Evolutionary conservation across 2,888 invertebrate species (phyloP).

Genomic region (Hipparchia semele): DNA sequence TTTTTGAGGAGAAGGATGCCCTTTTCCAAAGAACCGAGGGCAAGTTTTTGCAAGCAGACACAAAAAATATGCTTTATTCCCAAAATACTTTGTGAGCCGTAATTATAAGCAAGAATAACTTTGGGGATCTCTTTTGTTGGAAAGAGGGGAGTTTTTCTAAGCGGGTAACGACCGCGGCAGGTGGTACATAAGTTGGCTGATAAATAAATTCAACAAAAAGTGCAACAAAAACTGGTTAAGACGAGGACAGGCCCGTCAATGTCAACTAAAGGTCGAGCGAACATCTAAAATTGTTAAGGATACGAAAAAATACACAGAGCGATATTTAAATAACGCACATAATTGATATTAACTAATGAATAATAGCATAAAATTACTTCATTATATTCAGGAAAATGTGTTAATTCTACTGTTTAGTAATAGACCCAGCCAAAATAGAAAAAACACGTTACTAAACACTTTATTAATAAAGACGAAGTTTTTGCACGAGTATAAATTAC

Average conservation of each 20-base stretch:
- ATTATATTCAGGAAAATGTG: slow-evolving; percentile 9
- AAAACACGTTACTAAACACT: too few relatives aligned
- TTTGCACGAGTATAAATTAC: neutral
- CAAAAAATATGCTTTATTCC: slow-evolving; percentile 66
- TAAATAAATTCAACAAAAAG: slow-evolving; percentile 68
- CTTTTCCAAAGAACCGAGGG: slow-evolving; percentile 64
- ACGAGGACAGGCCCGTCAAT: slow-evolving; percentile 60
- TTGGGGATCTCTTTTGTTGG: slow-evolving; percentile 77
- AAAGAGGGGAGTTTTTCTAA: slow-evolving; percentile 74
- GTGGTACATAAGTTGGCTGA: slow-evolving; percentile 74
- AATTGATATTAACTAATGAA: slow-evolving; percentile 16
- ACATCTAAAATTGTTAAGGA: slow-evolving; percentile 27
- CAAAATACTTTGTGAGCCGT: slow-evolving; percentile 72
- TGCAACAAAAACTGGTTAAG: slow-evolving; percentile 69
- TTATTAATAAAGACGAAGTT: slow-evolving; percentile 1
- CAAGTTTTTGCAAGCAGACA: slow-evolving; percentile 60
- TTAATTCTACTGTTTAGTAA: slow-evolving; percentile 11
- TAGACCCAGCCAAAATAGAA: neutral
- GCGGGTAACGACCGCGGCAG: slow-evolving; percentile 80
- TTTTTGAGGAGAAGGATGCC: slow-evolving; percentile 57
- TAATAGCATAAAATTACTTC: slow-evolving; percentile 13
- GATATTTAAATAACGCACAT: slow-evolving; percentile 12
- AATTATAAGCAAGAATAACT: slow-evolving; percentile 80
- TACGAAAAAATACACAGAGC: slow-evolving; percentile 12
- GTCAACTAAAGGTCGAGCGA: slow-evolving; percentile 75